Base-by-base conservation (phyloP, 2,888 invertebrate species). In the Drosophila prostipennis region DNA sequence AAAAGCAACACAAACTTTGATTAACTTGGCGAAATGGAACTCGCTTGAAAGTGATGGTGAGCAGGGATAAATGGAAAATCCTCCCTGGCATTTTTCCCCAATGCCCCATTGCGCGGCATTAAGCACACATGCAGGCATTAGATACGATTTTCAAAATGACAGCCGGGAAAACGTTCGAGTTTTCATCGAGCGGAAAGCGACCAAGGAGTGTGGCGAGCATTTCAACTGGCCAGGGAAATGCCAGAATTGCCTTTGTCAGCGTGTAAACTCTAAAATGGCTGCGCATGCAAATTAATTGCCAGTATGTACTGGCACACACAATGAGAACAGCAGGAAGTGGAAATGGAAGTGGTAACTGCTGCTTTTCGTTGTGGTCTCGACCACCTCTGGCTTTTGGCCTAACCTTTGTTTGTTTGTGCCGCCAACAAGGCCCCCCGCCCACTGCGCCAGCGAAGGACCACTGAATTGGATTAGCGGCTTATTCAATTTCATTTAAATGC, bases 401-500 rank as follows among this genome's bases (percentile, higher is more conserved):
- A 72, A 46, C 60, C 74, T 76, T 77, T 80, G 78, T 80, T 65
- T 65, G 48, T 10, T 45, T 45, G 53, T 11, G 37, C 14, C 16
- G 10, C n/a, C 45, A 5, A 7, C 16, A 3, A 29, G 29, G 16
- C 56, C 23, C 36, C 6, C 39, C 6, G 53, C 10, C 19, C 39
- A 13, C 11, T 3, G 7, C 7, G 34, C 34, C 34, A 11, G 13
- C 58, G 55, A 45, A n/a, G 65, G 54, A 72, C 58, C 71, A 54
- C 42, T 53, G 71, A 78, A 84, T 81, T 81, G 85, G 85, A 81
- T 81, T 81, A 85, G 82, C 72, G 85, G 78, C 72, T 78, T 79
- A 79, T 79, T 81, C 82, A 85, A 81, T 85, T 81, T 79, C 69
- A 81, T 85, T 81, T 82, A 85, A 85, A 81, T 79, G 82, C 79